Conservation (phyloP, 2,797 vertebrate species). For the Carcharodon carcharias region DNA sequence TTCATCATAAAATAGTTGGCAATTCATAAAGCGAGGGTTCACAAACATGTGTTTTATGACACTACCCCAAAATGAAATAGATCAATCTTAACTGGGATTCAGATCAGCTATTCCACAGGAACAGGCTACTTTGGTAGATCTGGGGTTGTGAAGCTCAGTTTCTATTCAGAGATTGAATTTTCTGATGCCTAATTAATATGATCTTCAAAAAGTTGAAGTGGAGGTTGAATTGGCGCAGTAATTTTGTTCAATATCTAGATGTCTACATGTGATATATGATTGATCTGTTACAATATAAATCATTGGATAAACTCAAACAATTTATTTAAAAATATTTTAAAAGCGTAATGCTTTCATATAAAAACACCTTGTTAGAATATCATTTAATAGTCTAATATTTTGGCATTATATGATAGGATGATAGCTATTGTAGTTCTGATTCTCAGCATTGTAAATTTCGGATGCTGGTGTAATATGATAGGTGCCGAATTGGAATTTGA, state of each 20-base stretch:
- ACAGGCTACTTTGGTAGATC: not conserved
- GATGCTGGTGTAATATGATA: not conserved
- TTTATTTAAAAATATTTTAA: not conserved
- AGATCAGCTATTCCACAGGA: not conserved
- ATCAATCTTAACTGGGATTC: not conserved
- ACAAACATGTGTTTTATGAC: not conserved
- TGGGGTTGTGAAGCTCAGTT: not conserved
- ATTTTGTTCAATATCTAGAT: not conserved
- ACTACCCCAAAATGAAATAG: not conserved
- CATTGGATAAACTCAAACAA: not conserved
- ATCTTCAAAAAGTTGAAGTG: not conserved
- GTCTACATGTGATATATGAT: not conserved
- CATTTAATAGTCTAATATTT: not conserved
- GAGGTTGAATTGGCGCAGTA: not conserved
- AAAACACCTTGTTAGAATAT: not conserved
- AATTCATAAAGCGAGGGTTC: not conserved
- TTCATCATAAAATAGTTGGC: not conserved
- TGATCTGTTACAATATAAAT: not conserved
- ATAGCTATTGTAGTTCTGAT: not conserved
- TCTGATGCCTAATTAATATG: not conserved
- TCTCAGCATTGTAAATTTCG: not conserved
- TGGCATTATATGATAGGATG: not conserved
- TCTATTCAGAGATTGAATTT: not conserved
- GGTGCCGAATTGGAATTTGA: not conserved
- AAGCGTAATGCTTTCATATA: not conserved